Evolutionary conservation across 2,888 invertebrate genomes (phyloP), one percentile per base, ranked within the genome.

Genomic region (Dicroscelio sp.): DNA sequence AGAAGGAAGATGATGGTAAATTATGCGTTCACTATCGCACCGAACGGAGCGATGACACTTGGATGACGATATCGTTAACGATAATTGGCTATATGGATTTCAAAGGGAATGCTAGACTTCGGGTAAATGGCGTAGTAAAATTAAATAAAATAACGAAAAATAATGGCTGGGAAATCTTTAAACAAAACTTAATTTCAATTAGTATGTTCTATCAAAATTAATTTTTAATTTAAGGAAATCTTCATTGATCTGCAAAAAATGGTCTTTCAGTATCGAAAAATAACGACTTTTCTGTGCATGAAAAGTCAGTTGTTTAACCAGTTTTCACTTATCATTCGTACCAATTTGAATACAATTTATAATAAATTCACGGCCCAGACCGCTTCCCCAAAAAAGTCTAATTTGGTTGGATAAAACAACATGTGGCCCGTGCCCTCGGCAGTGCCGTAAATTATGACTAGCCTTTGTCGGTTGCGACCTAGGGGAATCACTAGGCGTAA

Each of bases 401-500:
- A 76, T 83, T 88, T 75, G 20, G 31, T 25, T 27, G 17, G 69
- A 76, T 71, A 67, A 87, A 88, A 84, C 48, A 80, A 86, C 86
- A 90, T 90, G 78, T 86, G 90, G 90, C 85, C 23, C 67, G 69
- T 85, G 69, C 82, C 52, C 38, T 48, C 35, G 38, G 30, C 58
- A 58, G 63, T 58, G 25, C 35, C 33, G 80, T 82, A 90, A 86
- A 83, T 90, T 76, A 86, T 58, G 76, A 31, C 43, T 38, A 80
- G 71, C 63, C 86, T 90, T 90, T 82, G 83, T 83, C 80, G 75
- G 87, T 86, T 75, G 35, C 60, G 71, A 69, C 87, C 69, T 25
- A 31, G 60, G 67, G 63, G 43, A 55, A 86, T 65, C 71, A 48
- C 85, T 55, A 83, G 92, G 90, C 87, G 94, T 94, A 93, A 94